These are phyloP conservation scores for Steatocranus sp. DNA, from an alignment of 2,797 vertebrate genomes.

Conservation along the genomic window DNA sequence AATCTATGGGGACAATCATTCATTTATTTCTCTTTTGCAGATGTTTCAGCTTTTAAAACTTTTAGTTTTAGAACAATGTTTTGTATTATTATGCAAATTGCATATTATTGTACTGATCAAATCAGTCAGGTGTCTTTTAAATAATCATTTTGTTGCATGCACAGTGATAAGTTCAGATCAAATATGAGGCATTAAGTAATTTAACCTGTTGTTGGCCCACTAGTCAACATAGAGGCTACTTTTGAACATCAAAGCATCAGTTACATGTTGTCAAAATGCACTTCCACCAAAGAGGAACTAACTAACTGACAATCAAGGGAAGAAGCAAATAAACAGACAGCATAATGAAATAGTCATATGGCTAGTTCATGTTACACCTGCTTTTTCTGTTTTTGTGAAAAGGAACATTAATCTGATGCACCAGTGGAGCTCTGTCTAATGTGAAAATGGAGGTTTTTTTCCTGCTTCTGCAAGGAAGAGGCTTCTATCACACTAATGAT, in stretches of 20 bases:
- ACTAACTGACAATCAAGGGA: conserved; percentile 40
- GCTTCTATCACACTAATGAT: conserved; percentile 96
- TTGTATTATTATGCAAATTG: neutral
- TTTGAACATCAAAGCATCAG: conserved; percentile 14
- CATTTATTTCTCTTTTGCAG: neutral
- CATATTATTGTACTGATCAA: neutral
- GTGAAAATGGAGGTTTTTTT: conserved; percentile 80
- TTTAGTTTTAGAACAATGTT: neutral
- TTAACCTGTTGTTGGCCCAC: neutral
- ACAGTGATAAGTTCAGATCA: neutral
- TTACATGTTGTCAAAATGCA: conserved; percentile 35
- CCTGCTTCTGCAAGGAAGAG: conserved; percentile 83
- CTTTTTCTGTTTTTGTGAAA: conserved; percentile 62
- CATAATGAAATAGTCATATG: conserved; percentile 56
- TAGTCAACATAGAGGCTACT: neutral
- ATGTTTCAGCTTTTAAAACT: neutral
- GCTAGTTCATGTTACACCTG: conserved; percentile 63
- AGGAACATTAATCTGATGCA: conserved; percentile 73
- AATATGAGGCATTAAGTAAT: conserved; percentile 25
- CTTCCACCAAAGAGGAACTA: conserved; percentile 1
- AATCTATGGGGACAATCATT: neutral
- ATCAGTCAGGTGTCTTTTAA: neutral
- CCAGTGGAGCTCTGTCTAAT: conserved; percentile 79
- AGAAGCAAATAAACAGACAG: conserved; percentile 59
- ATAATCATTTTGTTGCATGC: neutral